Base-by-base conservation (phyloP, 2,888 invertebrate genomes). In the Lycocerus yunnanus region DNA sequence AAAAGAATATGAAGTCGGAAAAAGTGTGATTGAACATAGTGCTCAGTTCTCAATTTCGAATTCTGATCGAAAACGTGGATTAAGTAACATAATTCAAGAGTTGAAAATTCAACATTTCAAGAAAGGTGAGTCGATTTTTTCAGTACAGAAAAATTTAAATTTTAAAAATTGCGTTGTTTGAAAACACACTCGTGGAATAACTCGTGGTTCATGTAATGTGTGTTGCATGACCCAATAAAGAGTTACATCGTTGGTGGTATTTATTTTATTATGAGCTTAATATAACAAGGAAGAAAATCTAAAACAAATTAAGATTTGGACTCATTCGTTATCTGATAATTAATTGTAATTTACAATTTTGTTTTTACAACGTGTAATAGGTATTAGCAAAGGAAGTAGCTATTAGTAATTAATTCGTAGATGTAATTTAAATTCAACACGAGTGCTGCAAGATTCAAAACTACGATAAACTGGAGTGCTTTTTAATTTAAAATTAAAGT, bases 21-120 rank as follows among this genome's bases (percentile, higher is more conserved):
- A 63, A 15, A 20, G 61, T 63, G 71, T 6, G 11, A 75, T 75
- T 18, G 76, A 63, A 66, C 76, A 71, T 11, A 60, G 73, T 59
- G 73, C 67, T n/a, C 72, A 66, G 21, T 73, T 73, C 71, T 71
- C 76, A 8, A 73, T 73, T 66, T 73, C 76, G 8, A 71, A 69
- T 68, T 66, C 76, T 15, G 76, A 78, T 21, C 63, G 74, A n/a
- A 79, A 77, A 43, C 71, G 72, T 15, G 77, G 77, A 15, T 63
- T 77, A 15, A 78, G 68, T 9, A 71, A 63, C 11, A 77, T 79
- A 11, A 76, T 78, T 58, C 73, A 77, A 15, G 77, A 69, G 16
- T 59, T 78, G 58, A 77, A 69, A 59, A 74, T 72, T 27, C 79
- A 79, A 61, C 68, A 76, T 11, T 43, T 63, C 8, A 69, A 66